Percentiles rank a stretch among this genome's conserved stretches.
Conservation (phyloP, 2,797 vertebrate species). For the Halcyon badia region DNA sequence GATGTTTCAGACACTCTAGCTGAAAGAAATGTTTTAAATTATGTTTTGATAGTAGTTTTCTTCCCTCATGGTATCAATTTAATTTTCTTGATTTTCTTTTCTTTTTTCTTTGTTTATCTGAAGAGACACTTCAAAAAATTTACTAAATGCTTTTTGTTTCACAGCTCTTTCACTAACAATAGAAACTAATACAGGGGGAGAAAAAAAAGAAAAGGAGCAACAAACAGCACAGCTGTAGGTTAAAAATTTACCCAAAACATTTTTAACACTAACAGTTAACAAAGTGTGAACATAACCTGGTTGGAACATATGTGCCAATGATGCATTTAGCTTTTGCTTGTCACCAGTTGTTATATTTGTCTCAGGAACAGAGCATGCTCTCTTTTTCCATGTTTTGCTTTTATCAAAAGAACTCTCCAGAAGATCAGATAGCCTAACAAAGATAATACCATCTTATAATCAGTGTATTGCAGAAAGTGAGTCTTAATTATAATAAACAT, state of each 20-base stretch:
- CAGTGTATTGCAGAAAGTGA: not conserved
- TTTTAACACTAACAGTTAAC: not conserved
- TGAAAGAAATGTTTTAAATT: conserved; percentile 62
- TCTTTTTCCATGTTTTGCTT: conserved; percentile 50
- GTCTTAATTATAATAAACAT: not conserved
- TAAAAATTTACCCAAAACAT: not conserved
- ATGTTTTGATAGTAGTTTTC: conserved; percentile 35
- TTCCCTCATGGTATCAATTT: not conserved
- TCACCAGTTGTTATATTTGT: conserved; percentile 38
- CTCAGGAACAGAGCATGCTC: conserved; percentile 69
- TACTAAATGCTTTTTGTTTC: conserved; percentile 57
- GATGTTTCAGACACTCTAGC: conserved; percentile 62
- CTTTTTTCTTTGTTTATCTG: not conserved
- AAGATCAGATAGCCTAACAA: conserved; percentile 71
- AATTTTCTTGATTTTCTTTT: not conserved
- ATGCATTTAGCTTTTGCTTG: conserved; percentile 22
- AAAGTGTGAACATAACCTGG: conserved; percentile 65
- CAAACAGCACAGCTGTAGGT: not conserved
- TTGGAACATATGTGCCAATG: not conserved
- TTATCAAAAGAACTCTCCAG: conserved; percentile 41
- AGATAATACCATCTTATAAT: not conserved
- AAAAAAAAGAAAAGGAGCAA: not conserved
- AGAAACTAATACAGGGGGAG: not conserved
- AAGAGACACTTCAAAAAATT: conserved; percentile 48
- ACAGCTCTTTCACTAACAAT: not conserved